Evolutionary conservation across 1,140 invertebrate genomes (phyloP).

Genomic region (Halesus radiatus): DNA sequence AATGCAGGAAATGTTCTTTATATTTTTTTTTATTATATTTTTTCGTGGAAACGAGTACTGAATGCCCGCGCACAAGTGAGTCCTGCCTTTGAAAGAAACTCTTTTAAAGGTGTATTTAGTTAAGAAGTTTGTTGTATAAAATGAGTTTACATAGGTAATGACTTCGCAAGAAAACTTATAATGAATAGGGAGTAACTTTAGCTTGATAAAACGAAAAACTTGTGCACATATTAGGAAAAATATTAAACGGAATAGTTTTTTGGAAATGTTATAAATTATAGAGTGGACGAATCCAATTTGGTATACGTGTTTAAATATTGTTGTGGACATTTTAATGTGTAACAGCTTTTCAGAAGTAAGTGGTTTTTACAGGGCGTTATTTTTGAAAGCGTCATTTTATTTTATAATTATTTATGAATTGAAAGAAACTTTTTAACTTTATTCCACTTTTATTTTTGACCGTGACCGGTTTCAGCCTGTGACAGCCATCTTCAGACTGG

Average conservation of each 20-base stretch:
- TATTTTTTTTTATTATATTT: neutral
- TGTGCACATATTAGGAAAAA: slow-evolving; percentile 25
- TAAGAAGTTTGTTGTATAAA: slow-evolving; percentile 35
- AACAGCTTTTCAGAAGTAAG: too few relatives aligned
- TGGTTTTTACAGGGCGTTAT: too few relatives aligned
- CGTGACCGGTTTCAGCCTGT: too few relatives aligned
- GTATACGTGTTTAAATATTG: too few relatives aligned
- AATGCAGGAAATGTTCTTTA: too few relatives aligned
- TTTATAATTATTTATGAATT: too few relatives aligned
- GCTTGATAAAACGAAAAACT: slow-evolving; percentile 20
- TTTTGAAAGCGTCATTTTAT: too few relatives aligned
- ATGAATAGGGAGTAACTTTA: slow-evolving; percentile 37
- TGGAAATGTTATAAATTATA: neutral
- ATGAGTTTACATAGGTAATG: slow-evolving; percentile 44
- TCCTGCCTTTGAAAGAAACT: neutral
- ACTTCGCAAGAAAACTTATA: slow-evolving; percentile 36
- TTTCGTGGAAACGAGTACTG: neutral
- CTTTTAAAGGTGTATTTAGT: slow-evolving; percentile 35
- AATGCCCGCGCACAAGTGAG: neutral
- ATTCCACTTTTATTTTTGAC: too few relatives aligned
- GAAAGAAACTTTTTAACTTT: too few relatives aligned
- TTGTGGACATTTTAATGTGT: too few relatives aligned
- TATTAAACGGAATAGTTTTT: neutral
- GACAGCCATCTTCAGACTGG: too few relatives aligned
- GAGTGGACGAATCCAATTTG: neutral